These are phyloP conservation scores for Piaya cayana DNA, from an alignment of 2,113 vertebrate genomes.

Conservation along the genomic window DNA sequence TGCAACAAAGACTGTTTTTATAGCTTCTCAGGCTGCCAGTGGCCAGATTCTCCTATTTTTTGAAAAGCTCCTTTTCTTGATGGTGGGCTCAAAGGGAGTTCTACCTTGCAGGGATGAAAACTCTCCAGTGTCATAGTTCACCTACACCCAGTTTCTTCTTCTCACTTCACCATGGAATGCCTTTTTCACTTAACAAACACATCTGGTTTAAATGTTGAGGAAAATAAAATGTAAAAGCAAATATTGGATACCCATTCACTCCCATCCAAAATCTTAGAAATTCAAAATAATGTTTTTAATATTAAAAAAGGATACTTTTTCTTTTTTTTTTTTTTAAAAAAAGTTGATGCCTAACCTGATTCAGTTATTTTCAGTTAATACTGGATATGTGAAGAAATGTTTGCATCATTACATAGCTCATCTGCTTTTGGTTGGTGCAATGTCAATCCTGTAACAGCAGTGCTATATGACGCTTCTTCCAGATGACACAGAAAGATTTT, in stretches of 20 bases:
- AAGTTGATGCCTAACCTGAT: neutral
- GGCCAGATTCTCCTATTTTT: neutral
- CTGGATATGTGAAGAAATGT: neutral
- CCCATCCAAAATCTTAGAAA: neutral
- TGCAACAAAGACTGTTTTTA: neutral
- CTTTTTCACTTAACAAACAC: neutral
- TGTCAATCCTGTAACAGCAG: neutral
- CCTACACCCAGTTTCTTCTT: neutral
- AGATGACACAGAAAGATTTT: slow-evolving; percentile 69
- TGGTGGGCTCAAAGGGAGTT: too few relatives aligned
- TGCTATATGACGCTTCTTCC: neutral
- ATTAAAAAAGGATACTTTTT: fast-evolving
- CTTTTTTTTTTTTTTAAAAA: too few relatives aligned
- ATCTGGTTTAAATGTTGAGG: neutral
- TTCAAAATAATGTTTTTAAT: neutral
- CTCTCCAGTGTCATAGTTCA: neutral
- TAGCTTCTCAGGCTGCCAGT: neutral
- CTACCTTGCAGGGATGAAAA: neutral
- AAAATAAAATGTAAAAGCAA: neutral
- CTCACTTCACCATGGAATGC: neutral
- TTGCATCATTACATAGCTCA: neutral
- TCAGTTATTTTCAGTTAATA: neutral
- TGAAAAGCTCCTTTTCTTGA: neutral
- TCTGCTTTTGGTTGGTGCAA: neutral
- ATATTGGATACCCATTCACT: neutral